Evolutionary conservation across 2,888 invertebrate genomes (phyloP), one percentile per base, ranked within the genome.

Genomic region (Melikaiella ostensackeni): DNA sequence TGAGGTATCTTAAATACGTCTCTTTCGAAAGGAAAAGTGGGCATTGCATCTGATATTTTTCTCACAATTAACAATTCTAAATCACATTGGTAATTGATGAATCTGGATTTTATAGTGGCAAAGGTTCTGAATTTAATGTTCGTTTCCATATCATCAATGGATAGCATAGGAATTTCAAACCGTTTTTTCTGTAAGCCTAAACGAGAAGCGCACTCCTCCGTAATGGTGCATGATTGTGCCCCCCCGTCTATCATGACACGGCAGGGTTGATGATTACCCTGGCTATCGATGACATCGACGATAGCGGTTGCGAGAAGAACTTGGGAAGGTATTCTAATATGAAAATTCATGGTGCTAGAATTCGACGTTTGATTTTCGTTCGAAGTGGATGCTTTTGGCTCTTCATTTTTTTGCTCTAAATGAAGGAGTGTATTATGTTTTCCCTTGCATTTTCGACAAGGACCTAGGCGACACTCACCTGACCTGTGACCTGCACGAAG

Each of bases 241-340:
- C 74, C 74, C 19, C 74, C 55, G 33, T 74, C 33, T 13, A 74
- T n/a, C 74, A 57, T 74, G 21, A 74, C 55, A n/a, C 74, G 74
- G 33, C 74, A 74, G 30, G 74, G 24, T 57, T 74, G 55, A 73
- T 73, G 55, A 27, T 50, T 73, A 2, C 73, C 73, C 9, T 55
- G 73, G 33, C 30, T 24, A 19, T 73, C 73, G 19, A 73, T 46
- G 55, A 73, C 19, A 19, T 73, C 55, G 1, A 30, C 73, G 19
- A 73, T 42, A 19, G 57, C 73, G 7, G 73, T 73, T 6, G 73
- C 73, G n/a, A 73, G 11, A 55, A 57, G 55, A 16, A 73, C 42
- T 42, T 42, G 42, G 2, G 42, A 42, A 13, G 42, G 42, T 2
- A 42, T 4, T 11, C 42, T 1, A 13, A 42, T 42, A 13, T 42